phyloP scores from a whole-genome alignment of 2,888 invertebrate species.

The Lissonota sp. region DNA sequence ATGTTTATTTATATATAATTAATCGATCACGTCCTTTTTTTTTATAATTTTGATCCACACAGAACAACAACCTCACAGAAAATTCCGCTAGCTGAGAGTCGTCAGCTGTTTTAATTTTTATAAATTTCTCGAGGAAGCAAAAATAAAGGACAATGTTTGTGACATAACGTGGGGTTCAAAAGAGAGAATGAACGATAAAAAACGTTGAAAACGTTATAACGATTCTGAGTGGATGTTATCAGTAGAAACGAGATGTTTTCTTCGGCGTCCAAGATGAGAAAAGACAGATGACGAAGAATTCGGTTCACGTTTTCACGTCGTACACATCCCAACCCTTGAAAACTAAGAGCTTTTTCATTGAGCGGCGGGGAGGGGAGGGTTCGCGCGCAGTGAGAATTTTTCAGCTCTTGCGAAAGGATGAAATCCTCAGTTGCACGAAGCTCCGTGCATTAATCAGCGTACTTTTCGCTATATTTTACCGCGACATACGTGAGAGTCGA shows the following conservation, averaged over 20 bases:
- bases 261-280: constrained; percentile 31
- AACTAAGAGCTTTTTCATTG: constrained; percentile 16
- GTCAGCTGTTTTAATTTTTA: too few species aligned
- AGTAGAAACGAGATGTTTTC: constrained; percentile 30
- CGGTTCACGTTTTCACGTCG: constrained; percentile 53
- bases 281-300: constrained; percentile 51
- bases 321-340: constrained; percentile 20
- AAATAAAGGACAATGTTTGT: too few species aligned
- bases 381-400: not conserved
- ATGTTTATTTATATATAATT: too few species aligned
- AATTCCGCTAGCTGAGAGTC: too few species aligned
- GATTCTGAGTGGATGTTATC: constrained; percentile 11
- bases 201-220: constrained; percentile 28
- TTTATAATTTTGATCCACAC: too few species aligned
- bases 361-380: too few species aligned
- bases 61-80: too few species aligned
- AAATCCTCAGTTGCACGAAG: not conserved
- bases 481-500: too few species aligned
- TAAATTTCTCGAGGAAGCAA: too few species aligned
- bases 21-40: too few species aligned
- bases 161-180: not conserved
- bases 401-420: not conserved
- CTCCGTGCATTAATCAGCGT: not conserved
- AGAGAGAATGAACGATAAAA: constrained; percentile 25
- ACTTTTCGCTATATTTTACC: too few species aligned